A percentile compares a stretch with the other conserved stretches of the same genome.
These are phyloP conservation scores for Aplochiton taeniatus DNA, from an alignment of 2,797 vertebrate species.

Conservation along the genomic window DNA sequence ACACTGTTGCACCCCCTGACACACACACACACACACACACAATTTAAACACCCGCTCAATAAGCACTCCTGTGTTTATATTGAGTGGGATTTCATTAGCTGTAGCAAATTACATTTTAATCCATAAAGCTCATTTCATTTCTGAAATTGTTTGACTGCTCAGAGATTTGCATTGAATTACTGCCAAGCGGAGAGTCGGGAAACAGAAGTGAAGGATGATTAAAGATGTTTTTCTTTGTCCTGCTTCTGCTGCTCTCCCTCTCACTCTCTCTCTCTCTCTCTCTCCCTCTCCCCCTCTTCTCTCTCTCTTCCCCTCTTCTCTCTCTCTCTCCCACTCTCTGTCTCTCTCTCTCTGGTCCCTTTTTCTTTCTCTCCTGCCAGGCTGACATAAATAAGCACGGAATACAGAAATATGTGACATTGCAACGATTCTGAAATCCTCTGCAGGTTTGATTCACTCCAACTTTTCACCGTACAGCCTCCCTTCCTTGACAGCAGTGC, in stretches of 20 bases:
- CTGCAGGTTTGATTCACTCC: conserved; percentile 34
- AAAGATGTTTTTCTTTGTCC: conserved; percentile 49
- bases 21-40: too few relatives aligned
- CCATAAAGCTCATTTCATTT: conserved; percentile 62
- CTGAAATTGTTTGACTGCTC: conserved; percentile 62
- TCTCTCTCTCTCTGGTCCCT: conserved; percentile 6
- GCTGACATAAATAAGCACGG: conserved; percentile 51
- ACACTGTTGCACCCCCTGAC: conserved; percentile 29
- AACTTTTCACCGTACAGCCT: conserved; percentile 35
- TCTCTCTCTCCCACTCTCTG: not conserved
- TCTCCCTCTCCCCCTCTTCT: conserved; percentile 8
- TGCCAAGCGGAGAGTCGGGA: conserved; percentile 31
- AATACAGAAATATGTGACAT: conserved; percentile 44
- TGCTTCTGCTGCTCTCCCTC: not conserved
- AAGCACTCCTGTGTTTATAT: conserved; percentile 57
- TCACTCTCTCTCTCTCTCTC: not conserved
- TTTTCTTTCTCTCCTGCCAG: conserved; percentile 25
- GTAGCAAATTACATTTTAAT: conserved; percentile 73
- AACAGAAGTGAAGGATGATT: conserved; percentile 54
- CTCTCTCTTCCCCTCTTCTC: conserved; percentile 5
- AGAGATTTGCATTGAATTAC: conserved; percentile 58
- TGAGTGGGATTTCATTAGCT: conserved; percentile 68
- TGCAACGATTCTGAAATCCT: conserved; percentile 42
- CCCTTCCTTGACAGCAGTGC: conserved; percentile 37
- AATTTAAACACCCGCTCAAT: conserved; percentile 47